phyloP scores from a whole-genome alignment of 2,113 vertebrate genomes.

The Aegotheles bennettii region DNA sequence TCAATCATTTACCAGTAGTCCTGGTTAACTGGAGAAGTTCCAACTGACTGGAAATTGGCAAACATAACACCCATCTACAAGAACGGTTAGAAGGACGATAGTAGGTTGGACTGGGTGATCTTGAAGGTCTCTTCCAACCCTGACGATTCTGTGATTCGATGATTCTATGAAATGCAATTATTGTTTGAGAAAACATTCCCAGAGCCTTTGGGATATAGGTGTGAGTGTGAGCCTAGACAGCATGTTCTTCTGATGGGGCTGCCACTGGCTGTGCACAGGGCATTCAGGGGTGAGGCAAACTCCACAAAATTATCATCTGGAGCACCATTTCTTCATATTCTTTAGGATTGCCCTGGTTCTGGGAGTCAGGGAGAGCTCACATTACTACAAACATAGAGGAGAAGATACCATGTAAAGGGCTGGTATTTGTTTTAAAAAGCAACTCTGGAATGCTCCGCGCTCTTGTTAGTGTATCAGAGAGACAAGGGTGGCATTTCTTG shows the following conservation, averaged over 20 bases:
- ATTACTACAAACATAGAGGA: accelerated
- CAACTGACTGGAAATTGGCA: too few species aligned
- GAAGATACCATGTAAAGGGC: background rate
- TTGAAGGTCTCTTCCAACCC: too few species aligned
- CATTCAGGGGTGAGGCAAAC: background rate
- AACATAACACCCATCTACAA: too few species aligned
- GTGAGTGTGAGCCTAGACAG: background rate
- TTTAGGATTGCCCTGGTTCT: background rate
- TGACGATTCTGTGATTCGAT: too few species aligned
- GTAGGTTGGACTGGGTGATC: too few species aligned
- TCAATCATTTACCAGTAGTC: too few species aligned
- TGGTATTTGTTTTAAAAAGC: background rate
- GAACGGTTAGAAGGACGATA: too few species aligned
- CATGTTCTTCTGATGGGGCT: background rate
- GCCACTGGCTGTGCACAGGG: background rate
- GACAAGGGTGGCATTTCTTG: accelerated
- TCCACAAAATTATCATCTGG: background rate
- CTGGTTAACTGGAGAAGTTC: too few species aligned
- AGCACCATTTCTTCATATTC: background rate
- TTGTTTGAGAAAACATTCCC: background rate
- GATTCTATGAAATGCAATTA: too few species aligned
- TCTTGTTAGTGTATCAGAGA: background rate
- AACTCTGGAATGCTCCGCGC: background rate
- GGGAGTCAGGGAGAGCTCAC: background rate
- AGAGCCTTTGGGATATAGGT: background rate